These are phyloP conservation scores for Chiroxiphia lanceolata DNA, from an alignment of 2,797 vertebrate species.

Conservation along the genomic window DNA sequence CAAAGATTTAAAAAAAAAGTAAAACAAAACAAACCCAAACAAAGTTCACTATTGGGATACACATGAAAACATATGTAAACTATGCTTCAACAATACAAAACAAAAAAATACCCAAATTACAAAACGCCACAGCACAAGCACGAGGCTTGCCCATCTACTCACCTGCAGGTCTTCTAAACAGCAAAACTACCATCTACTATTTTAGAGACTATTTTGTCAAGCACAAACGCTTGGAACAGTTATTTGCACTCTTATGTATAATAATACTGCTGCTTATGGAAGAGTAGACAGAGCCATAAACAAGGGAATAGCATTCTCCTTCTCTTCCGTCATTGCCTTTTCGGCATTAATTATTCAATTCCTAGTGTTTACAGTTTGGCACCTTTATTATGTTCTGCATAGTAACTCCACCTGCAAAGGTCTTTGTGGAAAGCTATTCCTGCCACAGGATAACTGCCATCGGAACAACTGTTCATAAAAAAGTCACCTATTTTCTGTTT, in stretches of 20 bases:
- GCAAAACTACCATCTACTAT: background rate
- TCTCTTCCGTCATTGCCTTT: background rate
- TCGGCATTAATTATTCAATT: conserved; percentile 21
- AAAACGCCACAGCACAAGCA: background rate
- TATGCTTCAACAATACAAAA: background rate
- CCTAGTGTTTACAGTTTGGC: background rate
- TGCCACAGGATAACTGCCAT: background rate
- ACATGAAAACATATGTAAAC: background rate
- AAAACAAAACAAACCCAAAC: background rate
- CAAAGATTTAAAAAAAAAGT: background rate
- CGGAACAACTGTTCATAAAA: background rate
- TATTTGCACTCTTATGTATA: background rate
- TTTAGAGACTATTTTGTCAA: background rate
- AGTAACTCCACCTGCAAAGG: background rate
- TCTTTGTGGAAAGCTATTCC: background rate
- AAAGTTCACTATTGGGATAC: background rate
- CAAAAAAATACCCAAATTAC: background rate
- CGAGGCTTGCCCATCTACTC: background rate
- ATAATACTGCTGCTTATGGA: background rate
- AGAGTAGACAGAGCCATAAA: background rate
- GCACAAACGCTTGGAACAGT: background rate
- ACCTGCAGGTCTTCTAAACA: background rate
- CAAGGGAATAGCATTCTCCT: background rate
- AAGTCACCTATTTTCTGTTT: background rate
- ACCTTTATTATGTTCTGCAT: background rate